Percentiles rank a stretch among this genome's conserved stretches.
Conservation (phyloP, 2,888 invertebrate genomes). For the Blastobasis lacticolella region DNA sequence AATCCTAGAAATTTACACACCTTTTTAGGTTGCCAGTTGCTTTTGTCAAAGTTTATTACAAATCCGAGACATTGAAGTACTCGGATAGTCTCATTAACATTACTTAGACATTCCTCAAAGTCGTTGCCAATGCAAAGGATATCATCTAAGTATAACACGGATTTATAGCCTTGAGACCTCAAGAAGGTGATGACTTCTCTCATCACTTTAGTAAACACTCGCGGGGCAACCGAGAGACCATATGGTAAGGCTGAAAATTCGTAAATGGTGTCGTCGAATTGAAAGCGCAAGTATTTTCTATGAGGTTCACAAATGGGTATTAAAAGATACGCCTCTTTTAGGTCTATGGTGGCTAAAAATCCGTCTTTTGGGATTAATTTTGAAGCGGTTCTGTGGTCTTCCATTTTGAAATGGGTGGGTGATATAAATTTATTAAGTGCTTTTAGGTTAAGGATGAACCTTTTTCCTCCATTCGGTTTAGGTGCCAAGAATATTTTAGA, state of each 20-base stretch:
- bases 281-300: conserved; percentile 5
- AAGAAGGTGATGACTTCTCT: conserved; percentile 3
- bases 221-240: conserved; percentile 1
- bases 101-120: conserved; percentile 6
- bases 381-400: conserved; percentile 5
- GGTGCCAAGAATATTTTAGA: conserved; percentile 11
- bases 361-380: not conserved
- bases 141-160: conserved; percentile 11
- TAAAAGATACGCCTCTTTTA: conserved; percentile 8
- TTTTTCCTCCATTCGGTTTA: not conserved
- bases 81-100: conserved; percentile 6
- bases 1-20: conserved; percentile 13
- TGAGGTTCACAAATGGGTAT: not conserved
- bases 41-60: conserved; percentile 13
- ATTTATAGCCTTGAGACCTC: conserved; percentile 1
- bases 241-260: conserved; percentile 1
- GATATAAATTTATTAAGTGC: conserved; percentile 7
- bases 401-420: conserved; percentile 7
- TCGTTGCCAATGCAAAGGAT: conserved; percentile 5
- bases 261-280: not conserved
- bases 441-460: not conserved
- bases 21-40: conserved; percentile 2
- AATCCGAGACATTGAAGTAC: conserved; percentile 13
- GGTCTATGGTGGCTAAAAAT: conserved; percentile 7
- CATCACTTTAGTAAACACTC: conserved; percentile 7